Percentiles rank a stretch among this genome's conserved stretches.
Evolutionary conservation across 2,797 vertebrate species (phyloP).

Genomic region (Notamacropus eugenii): DNA sequence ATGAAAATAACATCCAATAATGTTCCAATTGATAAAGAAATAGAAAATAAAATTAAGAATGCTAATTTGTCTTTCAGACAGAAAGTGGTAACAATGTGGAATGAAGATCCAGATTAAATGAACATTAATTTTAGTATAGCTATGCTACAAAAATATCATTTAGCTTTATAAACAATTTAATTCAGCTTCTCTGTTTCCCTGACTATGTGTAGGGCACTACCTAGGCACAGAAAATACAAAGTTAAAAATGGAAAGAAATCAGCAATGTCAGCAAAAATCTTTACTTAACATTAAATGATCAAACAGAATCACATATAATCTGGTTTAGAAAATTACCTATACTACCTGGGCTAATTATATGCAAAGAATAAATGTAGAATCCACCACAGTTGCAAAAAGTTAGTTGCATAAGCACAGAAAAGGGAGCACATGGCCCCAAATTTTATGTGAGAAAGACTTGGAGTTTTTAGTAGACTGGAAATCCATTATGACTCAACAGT

Average conservation of each 20-base stretch:
- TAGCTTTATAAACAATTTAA: neutral
- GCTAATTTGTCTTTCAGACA: neutral
- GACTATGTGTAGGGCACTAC: neutral
- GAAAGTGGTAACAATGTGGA: neutral
- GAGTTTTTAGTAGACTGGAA: neutral
- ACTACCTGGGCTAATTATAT: neutral
- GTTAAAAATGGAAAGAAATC: neutral
- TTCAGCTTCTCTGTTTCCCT: neutral
- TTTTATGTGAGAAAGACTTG: neutral
- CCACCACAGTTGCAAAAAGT: neutral
- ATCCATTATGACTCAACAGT: neutral
- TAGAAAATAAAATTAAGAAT: neutral
- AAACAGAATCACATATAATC: neutral
- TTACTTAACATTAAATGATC: neutral
- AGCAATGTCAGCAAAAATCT: neutral
- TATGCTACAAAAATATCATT: neutral
- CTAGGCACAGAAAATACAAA: neutral
- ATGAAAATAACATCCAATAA: neutral
- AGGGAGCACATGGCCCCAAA: neutral
- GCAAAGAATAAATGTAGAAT: neutral
- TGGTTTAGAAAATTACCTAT: neutral
- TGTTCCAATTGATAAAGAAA: neutral
- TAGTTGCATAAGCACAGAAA: neutral
- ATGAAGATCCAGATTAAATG: neutral
- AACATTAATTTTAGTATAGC: neutral